phyloP scores from a whole-genome alignment of 2,113 vertebrate species.

The Tylochromis polylepis region DNA sequence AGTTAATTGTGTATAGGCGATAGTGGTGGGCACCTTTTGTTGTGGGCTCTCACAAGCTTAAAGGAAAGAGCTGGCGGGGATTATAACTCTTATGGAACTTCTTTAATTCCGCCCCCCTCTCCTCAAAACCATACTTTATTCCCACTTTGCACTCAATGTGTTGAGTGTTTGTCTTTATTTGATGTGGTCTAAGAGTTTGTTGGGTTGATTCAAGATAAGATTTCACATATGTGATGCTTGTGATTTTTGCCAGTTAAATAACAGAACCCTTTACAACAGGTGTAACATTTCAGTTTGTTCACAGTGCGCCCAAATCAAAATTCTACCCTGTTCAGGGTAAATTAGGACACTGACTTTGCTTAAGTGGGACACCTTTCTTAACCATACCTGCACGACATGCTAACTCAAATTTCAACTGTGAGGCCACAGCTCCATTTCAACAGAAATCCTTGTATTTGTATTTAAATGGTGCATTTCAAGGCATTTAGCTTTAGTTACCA shows the following conservation, averaged over 20 bases:
- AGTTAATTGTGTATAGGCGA: conserved; percentile 72
- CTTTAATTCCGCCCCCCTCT: conserved; percentile 3
- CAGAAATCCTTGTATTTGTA: background rate
- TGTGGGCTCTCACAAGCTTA: conserved; percentile 51
- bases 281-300: background rate
- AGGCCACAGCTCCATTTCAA: background rate
- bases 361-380: background rate
- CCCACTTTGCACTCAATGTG: conserved; percentile 20
- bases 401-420: background rate
- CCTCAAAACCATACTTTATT: background rate
- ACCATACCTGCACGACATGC: background rate
- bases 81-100: conserved; percentile 55
- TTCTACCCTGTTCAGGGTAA: background rate
- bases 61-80: conserved; percentile 60
- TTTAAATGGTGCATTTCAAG: background rate
- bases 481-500: background rate
- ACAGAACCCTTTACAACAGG: background rate
- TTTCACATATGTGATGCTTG: background rate
- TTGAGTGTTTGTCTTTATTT: conserved; percentile 22
- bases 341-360: background rate
- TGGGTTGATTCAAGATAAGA: background rate
- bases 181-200: background rate
- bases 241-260: background rate
- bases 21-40: conserved; percentile 74
- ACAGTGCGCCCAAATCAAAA: background rate